A percentile compares a stretch with the other conserved stretches of the same genome.
These are phyloP conservation scores for Periophthalmodon schlosseri DNA, from an alignment of 2,113 vertebrate genomes.

Conservation along the genomic window DNA sequence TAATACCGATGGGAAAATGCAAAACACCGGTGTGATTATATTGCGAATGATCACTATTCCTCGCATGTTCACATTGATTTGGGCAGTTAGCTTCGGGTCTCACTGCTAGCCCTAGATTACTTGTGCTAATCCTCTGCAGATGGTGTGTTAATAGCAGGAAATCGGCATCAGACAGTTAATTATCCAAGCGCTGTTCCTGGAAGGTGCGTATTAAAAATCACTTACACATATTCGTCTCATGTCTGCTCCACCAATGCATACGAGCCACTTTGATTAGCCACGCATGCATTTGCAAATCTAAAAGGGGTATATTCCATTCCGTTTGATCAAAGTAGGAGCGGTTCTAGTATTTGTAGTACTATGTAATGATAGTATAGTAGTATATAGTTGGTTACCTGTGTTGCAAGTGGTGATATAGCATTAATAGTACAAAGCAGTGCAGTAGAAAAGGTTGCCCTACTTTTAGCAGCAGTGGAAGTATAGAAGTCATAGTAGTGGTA, in stretches of 20 bases:
- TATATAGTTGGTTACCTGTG: too few species aligned
- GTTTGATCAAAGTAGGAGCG: too few species aligned
- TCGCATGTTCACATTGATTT: not conserved
- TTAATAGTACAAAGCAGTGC: too few species aligned
- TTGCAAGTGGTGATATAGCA: too few species aligned
- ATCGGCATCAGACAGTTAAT: not conserved
- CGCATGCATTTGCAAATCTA: not conserved
- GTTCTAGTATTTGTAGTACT: too few species aligned
- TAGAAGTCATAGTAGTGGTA: too few species aligned
- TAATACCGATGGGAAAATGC: not conserved
- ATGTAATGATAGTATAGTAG: too few species aligned
- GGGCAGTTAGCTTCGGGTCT: not conserved
- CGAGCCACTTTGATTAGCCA: not conserved
- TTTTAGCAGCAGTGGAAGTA: too few species aligned
- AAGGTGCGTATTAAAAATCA: not conserved
- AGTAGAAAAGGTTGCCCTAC: too few species aligned
- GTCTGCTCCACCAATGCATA: not conserved
- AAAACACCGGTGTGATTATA: not conserved
- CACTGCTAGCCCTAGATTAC: not conserved
- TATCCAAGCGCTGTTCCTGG: not conserved
- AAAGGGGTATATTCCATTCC: too few species aligned
- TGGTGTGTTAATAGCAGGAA: slow-evolving; percentile 1
- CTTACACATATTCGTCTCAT: not conserved
- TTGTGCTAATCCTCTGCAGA: not conserved
- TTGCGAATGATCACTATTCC: not conserved